A percentile compares a stretch with the other conserved stretches of the same genome.
Conservation (phyloP, 2,797 vertebrate species). For the Echiichthys vipera region DNA sequence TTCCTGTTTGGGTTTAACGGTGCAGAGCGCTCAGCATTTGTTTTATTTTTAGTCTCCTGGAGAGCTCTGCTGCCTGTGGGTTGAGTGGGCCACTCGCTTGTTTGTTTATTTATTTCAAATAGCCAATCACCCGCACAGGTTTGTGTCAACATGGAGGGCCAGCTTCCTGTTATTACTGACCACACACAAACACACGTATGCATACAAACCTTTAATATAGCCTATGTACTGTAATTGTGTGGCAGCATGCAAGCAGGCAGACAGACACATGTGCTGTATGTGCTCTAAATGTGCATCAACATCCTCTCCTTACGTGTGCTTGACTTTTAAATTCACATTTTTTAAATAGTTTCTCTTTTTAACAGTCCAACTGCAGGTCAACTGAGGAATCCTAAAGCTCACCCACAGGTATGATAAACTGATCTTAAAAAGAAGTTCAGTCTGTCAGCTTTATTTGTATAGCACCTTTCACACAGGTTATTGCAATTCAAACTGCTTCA, state of each 20-base stretch:
- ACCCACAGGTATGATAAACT: neutral
- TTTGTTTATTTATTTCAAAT: slow-evolving; percentile 82
- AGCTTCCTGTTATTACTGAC: slow-evolving; percentile 85
- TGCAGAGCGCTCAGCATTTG: slow-evolving; percentile 17
- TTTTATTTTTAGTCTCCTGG: slow-evolving; percentile 67
- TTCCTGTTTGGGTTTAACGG: slow-evolving; percentile 83
- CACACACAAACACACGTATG: slow-evolving; percentile 51
- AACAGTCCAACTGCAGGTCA: no score
- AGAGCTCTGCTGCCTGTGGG: slow-evolving; percentile 62
- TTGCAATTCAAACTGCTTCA: neutral
- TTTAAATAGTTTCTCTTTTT: no score
- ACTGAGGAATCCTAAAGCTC: no score
- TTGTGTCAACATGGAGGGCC: slow-evolving; percentile 78
- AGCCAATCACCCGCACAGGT: slow-evolving; percentile 74
- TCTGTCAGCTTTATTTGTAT: neutral
- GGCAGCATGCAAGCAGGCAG: slow-evolving; percentile 14
- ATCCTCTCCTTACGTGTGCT: slow-evolving; percentile 17
- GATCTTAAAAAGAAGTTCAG: neutral
- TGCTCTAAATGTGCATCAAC: slow-evolving; percentile 12
- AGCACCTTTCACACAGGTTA: neutral
- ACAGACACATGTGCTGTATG: neutral
- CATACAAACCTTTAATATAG: slow-evolving; percentile 64
- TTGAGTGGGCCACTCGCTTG: slow-evolving; percentile 55
- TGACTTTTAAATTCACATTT: neutral
- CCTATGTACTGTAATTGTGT: slow-evolving; percentile 47